Conservation (phyloP, 2,113 vertebrate species). For the Pogona vitticeps region DNA sequence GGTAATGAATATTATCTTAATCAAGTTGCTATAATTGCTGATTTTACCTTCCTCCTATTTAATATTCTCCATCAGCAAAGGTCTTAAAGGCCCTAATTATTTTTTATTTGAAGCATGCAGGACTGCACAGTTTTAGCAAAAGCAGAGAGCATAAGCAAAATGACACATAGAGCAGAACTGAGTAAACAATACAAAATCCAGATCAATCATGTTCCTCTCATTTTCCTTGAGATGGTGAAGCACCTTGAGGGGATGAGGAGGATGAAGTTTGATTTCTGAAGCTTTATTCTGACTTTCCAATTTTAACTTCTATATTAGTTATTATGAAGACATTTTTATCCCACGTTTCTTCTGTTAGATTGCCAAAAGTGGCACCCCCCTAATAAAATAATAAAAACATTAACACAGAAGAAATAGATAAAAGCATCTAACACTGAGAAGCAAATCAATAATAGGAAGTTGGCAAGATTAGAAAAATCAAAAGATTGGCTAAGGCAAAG, state of each 20-base stretch:
- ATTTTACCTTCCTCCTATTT: background rate
- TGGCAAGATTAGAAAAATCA: background rate
- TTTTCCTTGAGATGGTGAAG: background rate
- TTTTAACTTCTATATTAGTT: background rate
- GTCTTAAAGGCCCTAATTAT: background rate
- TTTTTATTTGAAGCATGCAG: background rate
- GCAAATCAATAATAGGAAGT: background rate
- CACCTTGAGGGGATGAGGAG: background rate
- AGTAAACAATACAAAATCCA: background rate
- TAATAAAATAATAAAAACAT: background rate
- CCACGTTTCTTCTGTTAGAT: background rate
- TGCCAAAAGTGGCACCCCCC: background rate
- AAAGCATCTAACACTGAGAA: background rate
- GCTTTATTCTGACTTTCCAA: background rate
- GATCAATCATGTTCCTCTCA: background rate
- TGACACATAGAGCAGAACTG: accelerated
- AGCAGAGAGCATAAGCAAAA: background rate
- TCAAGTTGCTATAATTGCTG: background rate
- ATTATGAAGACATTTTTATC: background rate
- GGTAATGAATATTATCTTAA: conserved; percentile 27
- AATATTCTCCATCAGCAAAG: background rate
- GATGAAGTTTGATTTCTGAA: background rate
- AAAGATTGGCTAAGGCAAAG: background rate
- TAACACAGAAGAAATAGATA: background rate
- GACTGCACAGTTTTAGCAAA: background rate